phyloP scores from a whole-genome alignment of 2,797 vertebrate species.

The Bradypus variegatus region DNA sequence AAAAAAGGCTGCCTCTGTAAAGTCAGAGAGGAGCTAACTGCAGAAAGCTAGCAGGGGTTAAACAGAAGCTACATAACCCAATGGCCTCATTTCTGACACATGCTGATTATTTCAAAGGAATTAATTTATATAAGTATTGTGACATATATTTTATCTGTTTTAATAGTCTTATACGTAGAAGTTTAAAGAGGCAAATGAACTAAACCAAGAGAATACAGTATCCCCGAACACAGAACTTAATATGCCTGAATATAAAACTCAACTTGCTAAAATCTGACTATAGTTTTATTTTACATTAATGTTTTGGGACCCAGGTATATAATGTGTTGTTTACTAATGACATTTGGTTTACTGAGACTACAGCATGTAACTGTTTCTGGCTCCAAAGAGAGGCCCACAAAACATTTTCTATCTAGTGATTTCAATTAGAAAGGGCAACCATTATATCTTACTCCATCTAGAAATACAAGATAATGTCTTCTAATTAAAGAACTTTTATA shows the following conservation, averaged over 20 bases:
- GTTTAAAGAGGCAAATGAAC: background rate
- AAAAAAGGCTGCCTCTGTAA: background rate
- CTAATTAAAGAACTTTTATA: slow-evolving; percentile 18
- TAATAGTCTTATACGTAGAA: background rate
- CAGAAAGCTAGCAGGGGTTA: background rate
- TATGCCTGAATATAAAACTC: background rate
- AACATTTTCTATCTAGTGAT: background rate
- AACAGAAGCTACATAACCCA: background rate
- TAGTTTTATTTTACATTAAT: background rate
- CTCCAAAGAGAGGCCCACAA: background rate
- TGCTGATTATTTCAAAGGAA: background rate
- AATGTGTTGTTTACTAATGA: background rate
- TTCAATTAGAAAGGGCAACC: background rate
- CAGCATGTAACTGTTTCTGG: background rate
- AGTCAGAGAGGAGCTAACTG: background rate
- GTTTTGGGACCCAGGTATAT: background rate
- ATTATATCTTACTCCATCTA: background rate
- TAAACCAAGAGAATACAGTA: background rate
- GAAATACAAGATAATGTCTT: background rate
- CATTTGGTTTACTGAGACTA: background rate
- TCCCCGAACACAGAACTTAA: background rate
- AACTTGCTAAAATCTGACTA: background rate
- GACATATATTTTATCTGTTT: background rate
- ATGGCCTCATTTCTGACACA: background rate
- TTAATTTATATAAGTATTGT: background rate